Percentiles rank a stretch among this genome's conserved stretches.
These are phyloP conservation scores for Shargacucullia verbasci DNA, from an alignment of 2,888 invertebrate species.

Conservation along the genomic window DNA sequence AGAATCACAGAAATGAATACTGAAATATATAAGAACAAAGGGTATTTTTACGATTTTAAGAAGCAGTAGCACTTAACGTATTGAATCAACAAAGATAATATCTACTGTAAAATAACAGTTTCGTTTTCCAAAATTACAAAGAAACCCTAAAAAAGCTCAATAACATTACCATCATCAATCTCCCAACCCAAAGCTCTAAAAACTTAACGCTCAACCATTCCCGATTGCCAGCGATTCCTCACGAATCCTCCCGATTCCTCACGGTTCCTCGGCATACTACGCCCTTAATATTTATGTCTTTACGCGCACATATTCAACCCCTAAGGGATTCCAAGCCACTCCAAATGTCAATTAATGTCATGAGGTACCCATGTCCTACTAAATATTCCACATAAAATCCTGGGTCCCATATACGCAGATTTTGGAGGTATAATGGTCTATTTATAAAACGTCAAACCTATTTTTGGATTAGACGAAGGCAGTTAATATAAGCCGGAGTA, in stretches of 20 bases:
- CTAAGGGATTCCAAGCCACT: constrained; percentile 51
- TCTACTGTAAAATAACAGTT: background rate
- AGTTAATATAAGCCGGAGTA: constrained; percentile 37
- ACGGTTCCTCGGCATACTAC: constrained; percentile 27
- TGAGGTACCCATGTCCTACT: constrained; percentile 43
- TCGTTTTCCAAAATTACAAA: constrained; percentile 1
- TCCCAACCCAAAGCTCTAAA: constrained; percentile 29
- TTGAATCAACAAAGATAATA: too few species aligned
- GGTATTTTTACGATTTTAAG: too few species aligned
- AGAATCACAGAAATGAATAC: too few species aligned
- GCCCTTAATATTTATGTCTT: constrained; percentile 49
- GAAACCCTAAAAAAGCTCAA: constrained; percentile 17
- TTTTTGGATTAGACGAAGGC: constrained; percentile 44
- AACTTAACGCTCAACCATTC: constrained; percentile 25
- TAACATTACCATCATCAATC: constrained; percentile 39
- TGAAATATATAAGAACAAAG: too few species aligned
- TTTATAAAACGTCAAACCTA: constrained; percentile 50
- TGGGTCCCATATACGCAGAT: constrained; percentile 47
- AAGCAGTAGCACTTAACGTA: too few species aligned
- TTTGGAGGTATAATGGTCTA: constrained; percentile 45
- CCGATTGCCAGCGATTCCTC: constrained; percentile 9
- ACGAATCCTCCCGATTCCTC: constrained; percentile 1
- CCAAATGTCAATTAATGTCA: constrained; percentile 66
- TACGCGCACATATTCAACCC: constrained; percentile 48
- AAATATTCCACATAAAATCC: constrained; percentile 52